Evolutionary conservation across 2,888 invertebrate genomes (phyloP).

Genomic region (Drosophila rubida): DNA sequence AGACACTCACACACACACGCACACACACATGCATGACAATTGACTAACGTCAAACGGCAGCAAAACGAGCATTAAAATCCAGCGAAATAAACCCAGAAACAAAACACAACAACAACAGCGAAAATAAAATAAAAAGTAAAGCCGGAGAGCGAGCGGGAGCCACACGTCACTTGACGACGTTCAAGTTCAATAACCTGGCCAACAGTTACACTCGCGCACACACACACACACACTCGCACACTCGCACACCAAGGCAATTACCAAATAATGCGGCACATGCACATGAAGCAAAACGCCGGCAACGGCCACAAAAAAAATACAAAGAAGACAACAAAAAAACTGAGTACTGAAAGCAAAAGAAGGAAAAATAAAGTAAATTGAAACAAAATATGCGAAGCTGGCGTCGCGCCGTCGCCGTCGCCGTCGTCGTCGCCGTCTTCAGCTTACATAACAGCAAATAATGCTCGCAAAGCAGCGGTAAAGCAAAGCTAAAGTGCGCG

Average conservation of each 20-base stretch:
- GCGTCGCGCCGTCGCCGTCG: slow-evolving; percentile 4
- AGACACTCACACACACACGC: slow-evolving; percentile 9
- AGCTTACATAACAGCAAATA: slow-evolving; percentile 80
- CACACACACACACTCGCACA: slow-evolving; percentile 23
- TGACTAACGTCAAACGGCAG: slow-evolving; percentile 66
- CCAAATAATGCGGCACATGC: slow-evolving; percentile 77
- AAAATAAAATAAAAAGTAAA: slow-evolving; percentile 27
- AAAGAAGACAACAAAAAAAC: slow-evolving; percentile 18
- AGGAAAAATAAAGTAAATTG: slow-evolving; percentile 58
- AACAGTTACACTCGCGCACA: slow-evolving; percentile 63
- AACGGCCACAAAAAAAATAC: slow-evolving; percentile 34
- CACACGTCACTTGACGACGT: slow-evolving; percentile 77
- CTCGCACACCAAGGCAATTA: slow-evolving; percentile 65
- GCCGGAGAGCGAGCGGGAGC: slow-evolving; percentile 20
- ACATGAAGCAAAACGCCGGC: slow-evolving; percentile 76
- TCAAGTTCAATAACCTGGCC: slow-evolving; percentile 80
- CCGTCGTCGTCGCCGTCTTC: slow-evolving; percentile 28
- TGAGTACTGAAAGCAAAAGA: slow-evolving; percentile 24
- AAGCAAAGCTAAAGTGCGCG: slow-evolving; percentile 57
- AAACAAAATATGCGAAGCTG: slow-evolving; percentile 71
- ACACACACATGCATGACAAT: slow-evolving; percentile 45
- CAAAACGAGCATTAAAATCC: slow-evolving; percentile 63
- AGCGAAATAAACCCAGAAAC: slow-evolving; percentile 44
- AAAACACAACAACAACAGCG: neutral
- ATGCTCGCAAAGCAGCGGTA: slow-evolving; percentile 74